Evolutionary conservation across 2,888 invertebrate species (phyloP), one percentile per base, ranked within the genome.

Genomic region (Brenthis hecate): DNA sequence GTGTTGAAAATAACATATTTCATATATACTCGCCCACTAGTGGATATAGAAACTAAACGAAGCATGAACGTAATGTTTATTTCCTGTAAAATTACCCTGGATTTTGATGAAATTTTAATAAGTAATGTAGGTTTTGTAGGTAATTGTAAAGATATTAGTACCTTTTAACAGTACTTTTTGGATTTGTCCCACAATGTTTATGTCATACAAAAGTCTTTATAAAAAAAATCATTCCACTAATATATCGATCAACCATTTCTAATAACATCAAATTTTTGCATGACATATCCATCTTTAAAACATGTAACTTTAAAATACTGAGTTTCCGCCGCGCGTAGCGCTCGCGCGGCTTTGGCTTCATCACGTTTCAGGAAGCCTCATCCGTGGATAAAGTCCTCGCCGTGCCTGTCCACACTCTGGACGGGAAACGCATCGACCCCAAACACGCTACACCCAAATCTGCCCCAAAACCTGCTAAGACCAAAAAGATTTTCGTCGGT

Each of bases 391-490:
- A 97, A 92, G 98, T 98, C 71, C 94, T 98, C 67, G 97, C 97
- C 80, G 97, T 97, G 77, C 97, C 97, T 69, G 96, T 97, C 75
- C 97, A 98, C 94, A 97, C 97, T 65, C 94, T 98, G 77, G 98
- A 98, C 89, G 98, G 98, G 74, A 98, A 98, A 91, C 97, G 98
- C 89, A 98, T 98, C 86, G 98, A 98, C 87, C 98, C 98, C 69
- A 98, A 98, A 84, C 97, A 98, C 93, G 98, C 98, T 69, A 98
- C 98, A 63, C 98, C 97, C 74, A 97, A 98, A 88, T 97, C 97
- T 77, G 95, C 97, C 50, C 97, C 97, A 55, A 96, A 97, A 79
- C 96, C 97, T 66, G 97, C 97, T 85, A 96, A 97, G 82, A 97
- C 97, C 78, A 98, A 97, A 92, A 98, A 98, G 93, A 98, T 98